These are phyloP conservation scores for Neolamprologus modestus DNA, from an alignment of 2,113 vertebrate species.

Conservation along the genomic window DNA sequence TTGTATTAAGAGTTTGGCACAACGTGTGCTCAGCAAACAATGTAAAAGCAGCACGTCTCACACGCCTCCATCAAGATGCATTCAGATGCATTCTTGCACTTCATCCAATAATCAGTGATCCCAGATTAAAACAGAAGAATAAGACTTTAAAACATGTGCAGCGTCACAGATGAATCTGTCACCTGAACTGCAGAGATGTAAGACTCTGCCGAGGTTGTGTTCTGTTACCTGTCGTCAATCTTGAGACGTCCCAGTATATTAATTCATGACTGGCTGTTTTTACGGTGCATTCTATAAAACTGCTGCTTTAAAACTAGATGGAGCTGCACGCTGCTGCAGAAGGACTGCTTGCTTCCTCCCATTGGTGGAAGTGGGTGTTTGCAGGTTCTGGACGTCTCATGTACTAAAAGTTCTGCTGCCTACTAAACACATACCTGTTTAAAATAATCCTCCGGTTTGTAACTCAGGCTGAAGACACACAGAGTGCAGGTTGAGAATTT, in stretches of 20 bases:
- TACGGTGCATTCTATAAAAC: background rate
- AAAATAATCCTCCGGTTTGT: background rate
- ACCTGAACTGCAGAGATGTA: background rate
- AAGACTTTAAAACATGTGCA: background rate
- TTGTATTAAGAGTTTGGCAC: background rate
- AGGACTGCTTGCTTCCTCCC: background rate
- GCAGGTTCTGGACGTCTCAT: background rate
- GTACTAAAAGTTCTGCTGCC: background rate
- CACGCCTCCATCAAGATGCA: background rate
- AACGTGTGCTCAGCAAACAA: background rate
- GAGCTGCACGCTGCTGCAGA: background rate
- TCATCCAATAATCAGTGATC: background rate
- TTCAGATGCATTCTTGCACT: background rate
- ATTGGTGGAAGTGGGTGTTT: background rate
- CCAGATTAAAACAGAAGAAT: background rate
- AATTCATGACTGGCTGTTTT: background rate
- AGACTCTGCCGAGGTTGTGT: background rate
- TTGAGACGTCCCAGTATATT: background rate
- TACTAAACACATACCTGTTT: background rate
- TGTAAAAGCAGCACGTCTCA: background rate
- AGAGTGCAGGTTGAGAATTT: background rate
- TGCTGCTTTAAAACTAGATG: background rate
- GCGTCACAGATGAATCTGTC: background rate
- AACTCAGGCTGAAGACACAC: background rate
- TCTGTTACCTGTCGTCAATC: background rate